A percentile compares a stretch with the other conserved stretches of the same genome.
Evolutionary conservation across 2,888 invertebrate genomes (phyloP).

Genomic region (Luffia ferchaultella): DNA sequence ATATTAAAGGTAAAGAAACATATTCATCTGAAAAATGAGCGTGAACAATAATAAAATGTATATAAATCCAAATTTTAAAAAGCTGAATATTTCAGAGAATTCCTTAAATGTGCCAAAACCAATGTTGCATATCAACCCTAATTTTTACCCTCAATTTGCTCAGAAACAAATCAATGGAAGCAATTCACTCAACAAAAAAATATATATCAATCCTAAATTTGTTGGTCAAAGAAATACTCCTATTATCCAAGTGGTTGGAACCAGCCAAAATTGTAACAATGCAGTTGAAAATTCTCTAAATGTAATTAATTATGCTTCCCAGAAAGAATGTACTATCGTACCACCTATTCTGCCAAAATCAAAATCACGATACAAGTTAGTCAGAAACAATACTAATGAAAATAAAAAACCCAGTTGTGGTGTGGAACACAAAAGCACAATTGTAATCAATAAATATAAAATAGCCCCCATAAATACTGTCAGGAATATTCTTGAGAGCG

Average conservation of each 20-base stretch:
- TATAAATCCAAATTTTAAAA: conserved; percentile 52
- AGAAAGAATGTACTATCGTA: conserved; percentile 10
- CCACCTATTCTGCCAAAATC: conserved; percentile 12
- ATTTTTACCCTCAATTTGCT: conserved; percentile 1
- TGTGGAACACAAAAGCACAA: conserved; percentile 24
- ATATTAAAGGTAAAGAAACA: conserved; percentile 21
- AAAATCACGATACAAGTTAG: conserved; percentile 35
- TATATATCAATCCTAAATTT: conserved; percentile 60
- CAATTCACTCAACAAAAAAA: conserved; percentile 24
- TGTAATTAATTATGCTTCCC: conserved; percentile 1
- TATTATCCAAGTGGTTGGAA: neutral
- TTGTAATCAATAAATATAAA: conserved; percentile 48
- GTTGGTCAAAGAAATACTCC: conserved; percentile 10
- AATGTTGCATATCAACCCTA: conserved; percentile 11
- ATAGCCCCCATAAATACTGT: conserved; percentile 33
- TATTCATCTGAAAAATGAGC: neutral
- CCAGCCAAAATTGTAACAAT: neutral
- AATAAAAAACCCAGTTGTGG: conserved; percentile 1
- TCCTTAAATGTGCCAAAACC: conserved; percentile 6
- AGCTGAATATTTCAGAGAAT: neutral
- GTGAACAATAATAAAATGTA: conserved; percentile 30
- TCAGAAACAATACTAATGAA: conserved; percentile 24
- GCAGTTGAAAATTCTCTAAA: neutral
- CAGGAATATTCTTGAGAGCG: conserved; percentile 23
- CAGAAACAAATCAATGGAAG: neutral